phyloP scores from a whole-genome alignment of 2,888 invertebrate genomes.

The Diploptera punctata region DNA sequence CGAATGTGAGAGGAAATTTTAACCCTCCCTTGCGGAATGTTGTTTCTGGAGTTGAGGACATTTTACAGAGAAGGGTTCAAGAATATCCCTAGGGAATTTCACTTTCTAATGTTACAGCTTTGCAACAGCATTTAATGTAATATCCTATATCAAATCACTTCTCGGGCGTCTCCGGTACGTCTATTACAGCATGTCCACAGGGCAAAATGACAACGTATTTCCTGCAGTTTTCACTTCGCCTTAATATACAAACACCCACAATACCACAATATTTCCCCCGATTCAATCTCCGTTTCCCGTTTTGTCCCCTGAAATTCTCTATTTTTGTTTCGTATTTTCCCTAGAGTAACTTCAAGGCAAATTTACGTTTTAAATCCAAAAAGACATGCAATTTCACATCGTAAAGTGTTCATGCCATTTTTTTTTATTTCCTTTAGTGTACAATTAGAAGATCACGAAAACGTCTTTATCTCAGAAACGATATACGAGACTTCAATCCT shows the following conservation, averaged over 20 bases:
- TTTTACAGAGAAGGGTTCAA: neutral
- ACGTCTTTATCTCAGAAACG: too few species aligned
- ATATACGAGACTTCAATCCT: too few species aligned
- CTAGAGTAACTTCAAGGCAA: too few species aligned
- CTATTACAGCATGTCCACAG: conserved; percentile 12
- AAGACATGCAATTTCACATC: too few species aligned
- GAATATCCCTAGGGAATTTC: conserved; percentile 15
- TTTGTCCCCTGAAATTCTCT: too few species aligned
- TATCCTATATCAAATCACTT: conserved; percentile 39
- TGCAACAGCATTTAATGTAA: conserved; percentile 36
- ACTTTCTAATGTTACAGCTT: conserved; percentile 30
- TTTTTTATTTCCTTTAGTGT: too few species aligned
- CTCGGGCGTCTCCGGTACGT: neutral
- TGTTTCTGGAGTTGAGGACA: conserved; percentile 11
- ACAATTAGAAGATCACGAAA: too few species aligned
- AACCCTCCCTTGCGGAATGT: conserved; percentile 13
- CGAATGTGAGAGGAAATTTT: conserved; percentile 7
- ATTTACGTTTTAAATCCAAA: too few species aligned
- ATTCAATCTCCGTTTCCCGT: neutral
- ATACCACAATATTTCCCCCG: conserved; percentile 7
- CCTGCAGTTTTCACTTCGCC: neutral
- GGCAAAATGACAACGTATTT: conserved; percentile 24
- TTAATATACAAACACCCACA: conserved; percentile 5
- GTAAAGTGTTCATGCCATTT: too few species aligned
- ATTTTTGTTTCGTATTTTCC: too few species aligned